Evolutionary conservation across 2,113 vertebrate genomes (phyloP).

Genomic region (Onychostoma macrolepis): DNA sequence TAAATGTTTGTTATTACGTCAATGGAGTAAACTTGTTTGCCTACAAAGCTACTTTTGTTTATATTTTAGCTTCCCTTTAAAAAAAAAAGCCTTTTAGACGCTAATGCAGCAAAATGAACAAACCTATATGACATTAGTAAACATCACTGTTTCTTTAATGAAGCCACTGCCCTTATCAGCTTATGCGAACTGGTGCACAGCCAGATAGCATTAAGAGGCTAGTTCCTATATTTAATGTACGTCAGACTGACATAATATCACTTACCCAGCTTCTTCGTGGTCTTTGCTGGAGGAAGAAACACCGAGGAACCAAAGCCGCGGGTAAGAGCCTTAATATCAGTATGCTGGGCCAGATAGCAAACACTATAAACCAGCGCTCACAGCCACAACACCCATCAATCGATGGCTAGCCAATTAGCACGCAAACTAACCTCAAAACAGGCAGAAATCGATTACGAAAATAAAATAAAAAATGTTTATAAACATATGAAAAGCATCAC

Average conservation of each 20-base stretch:
- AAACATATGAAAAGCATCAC: not conserved
- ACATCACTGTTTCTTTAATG: no score
- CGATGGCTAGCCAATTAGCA: conserved; percentile 31
- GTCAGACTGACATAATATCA: not conserved
- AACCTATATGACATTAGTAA: not conserved
- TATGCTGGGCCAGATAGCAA: not conserved
- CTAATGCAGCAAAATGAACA: not conserved
- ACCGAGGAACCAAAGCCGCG: not conserved
- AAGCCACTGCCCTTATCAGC: not conserved
- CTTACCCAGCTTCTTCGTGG: conserved; percentile 40
- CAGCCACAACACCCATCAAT: conserved; percentile 23
- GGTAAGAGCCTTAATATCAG: not conserved
- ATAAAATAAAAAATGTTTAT: not conserved
- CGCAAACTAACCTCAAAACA: not conserved
- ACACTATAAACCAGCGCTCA: conserved; percentile 5
- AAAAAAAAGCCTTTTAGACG: not conserved
- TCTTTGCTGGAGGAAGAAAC: conserved; percentile 10
- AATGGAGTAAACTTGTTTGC: not conserved
- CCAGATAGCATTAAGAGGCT: conserved; percentile 11
- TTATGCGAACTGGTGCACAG: not conserved
- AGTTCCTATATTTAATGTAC: not conserved
- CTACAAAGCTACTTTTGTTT: not conserved
- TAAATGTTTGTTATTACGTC: conserved; percentile 5
- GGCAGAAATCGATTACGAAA: not conserved
- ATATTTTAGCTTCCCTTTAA: not conserved